These are phyloP conservation scores for Cheilosia pagana DNA, from an alignment of 2,888 invertebrate genomes.

Conservation along the genomic window DNA sequence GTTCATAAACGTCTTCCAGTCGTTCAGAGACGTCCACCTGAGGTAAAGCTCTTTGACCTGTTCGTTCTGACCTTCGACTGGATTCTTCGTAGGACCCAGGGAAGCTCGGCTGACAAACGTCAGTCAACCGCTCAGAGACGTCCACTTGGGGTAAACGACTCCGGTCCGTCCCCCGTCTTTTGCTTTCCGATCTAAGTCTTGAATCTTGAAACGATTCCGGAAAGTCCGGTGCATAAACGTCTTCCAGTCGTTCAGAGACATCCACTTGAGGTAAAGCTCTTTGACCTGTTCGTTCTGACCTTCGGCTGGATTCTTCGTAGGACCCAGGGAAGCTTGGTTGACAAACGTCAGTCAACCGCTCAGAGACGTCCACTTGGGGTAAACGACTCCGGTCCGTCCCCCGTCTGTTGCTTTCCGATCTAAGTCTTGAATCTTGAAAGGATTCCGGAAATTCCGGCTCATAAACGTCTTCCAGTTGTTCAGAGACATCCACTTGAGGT, in stretches of 20 bases:
- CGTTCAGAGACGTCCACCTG: neutral
- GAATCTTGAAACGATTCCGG: constrained; percentile 12
- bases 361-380: constrained; percentile 1
- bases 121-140: neutral
- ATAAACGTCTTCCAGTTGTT: neutral
- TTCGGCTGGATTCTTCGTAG: neutral
- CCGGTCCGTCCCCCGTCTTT: neutral
- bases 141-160: constrained; percentile 12
- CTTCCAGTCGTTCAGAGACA: neutral
- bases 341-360: constrained; percentile 1
- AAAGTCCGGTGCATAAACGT: constrained; percentile 1
- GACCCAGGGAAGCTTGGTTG: constrained; percentile 14
- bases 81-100: constrained; percentile 4
- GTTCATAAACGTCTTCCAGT: constrained; percentile 7
- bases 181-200: neutral
- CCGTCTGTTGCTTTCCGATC: constrained; percentile 2
- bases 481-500: neutral
- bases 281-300: neutral
- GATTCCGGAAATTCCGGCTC: constrained; percentile 12
- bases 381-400: neutral
- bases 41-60: neutral
- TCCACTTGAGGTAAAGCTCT: neutral
- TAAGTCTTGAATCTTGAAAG: neutral
- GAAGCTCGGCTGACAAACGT: constrained; percentile 23
- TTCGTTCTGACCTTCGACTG: neutral